These are phyloP conservation scores for Laspeyria flexula DNA, from an alignment of 2,888 invertebrate species.

Conservation along the genomic window DNA sequence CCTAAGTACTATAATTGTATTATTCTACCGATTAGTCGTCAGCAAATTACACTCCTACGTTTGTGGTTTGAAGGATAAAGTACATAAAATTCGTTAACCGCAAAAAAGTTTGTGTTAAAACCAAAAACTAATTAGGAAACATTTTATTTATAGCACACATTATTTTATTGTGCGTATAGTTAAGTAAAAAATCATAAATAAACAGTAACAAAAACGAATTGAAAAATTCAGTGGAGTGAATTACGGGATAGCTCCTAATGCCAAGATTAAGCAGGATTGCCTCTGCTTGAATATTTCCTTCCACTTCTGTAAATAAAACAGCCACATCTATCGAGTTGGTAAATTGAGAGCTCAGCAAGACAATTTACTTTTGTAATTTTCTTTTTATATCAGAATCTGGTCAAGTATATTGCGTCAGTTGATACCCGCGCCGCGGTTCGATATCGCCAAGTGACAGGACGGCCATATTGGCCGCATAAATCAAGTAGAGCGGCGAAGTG, in stretches of 20 bases:
- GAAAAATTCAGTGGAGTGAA: slow-evolving; percentile 46
- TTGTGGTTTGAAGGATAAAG: too few relatives aligned
- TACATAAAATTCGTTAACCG: too few relatives aligned
- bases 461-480: slow-evolving; percentile 85
- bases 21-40: too few relatives aligned
- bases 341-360: slow-evolving; percentile 45
- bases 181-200: slow-evolving; percentile 11
- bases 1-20: too few relatives aligned
- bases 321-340: slow-evolving; percentile 38
- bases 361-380: slow-evolving; percentile 47
- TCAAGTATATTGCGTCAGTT: slow-evolving; percentile 59
- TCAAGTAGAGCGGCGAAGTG: slow-evolving; percentile 79
- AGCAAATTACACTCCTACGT: too few relatives aligned
- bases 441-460: slow-evolving; percentile 79
- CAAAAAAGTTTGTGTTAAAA: too few relatives aligned
- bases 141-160: not conserved
- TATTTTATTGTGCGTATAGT: not conserved
- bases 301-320: slow-evolving; percentile 43
- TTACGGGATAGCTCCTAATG: slow-evolving; percentile 44
- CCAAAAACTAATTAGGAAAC: too few relatives aligned
- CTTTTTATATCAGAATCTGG: slow-evolving; percentile 48
- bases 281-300: slow-evolving; percentile 44
- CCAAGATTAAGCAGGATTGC: slow-evolving; percentile 45
- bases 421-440: slow-evolving; percentile 76
- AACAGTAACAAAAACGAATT: slow-evolving; percentile 37